Base-by-base conservation (phyloP, 2,113 vertebrate genomes). In the Dissostichus mawsoni region DNA sequence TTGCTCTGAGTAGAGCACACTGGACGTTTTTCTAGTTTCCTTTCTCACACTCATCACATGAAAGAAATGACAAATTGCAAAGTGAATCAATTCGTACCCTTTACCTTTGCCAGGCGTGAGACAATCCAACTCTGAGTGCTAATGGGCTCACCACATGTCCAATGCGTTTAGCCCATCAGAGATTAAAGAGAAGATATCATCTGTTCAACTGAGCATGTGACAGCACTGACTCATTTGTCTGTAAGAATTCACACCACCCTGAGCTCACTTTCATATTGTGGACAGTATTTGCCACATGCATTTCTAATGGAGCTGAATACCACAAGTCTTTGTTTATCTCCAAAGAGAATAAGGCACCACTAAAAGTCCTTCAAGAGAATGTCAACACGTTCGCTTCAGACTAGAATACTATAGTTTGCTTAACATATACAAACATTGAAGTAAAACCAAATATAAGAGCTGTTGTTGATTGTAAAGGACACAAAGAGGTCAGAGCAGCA, bases 151-250 rank as follows among this genome's bases (percentile, higher is more conserved):
- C 5, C 0, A 2, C 66, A 68, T 81, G 82, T 86, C 83, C 83
- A 69, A 84, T 64, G 29, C 65, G 83, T 50, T 61, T 48, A 85
- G 63, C 36, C 18, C 17, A 33, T 67, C 51, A 77, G 65, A 73
- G 80, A 81, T 73, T 73, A 68, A 74, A 48, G 65, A 65, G 53
- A 76, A 44, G 72, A 25, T 16, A 66, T 87, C 82, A 68, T 82
- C 82, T 89, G 89, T 82, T 82, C 53, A 74, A 20, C 65, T 61
- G 75, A 87, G 78, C 79, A 78, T 78, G 85, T 73, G 52, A 81
- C 91, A 77, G 76, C 68, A 59, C 71, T 90, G 83, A 90, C 66
- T 88, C 89, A 90, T 81, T 86, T 75, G 53, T 79, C 76, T 82
- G 77, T 58, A 65, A 80, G 69, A 59, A 23, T 88, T 84, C 68